These are phyloP conservation scores for Azemiops feae DNA, from an alignment of 2,113 vertebrate species.

Conservation along the genomic window DNA sequence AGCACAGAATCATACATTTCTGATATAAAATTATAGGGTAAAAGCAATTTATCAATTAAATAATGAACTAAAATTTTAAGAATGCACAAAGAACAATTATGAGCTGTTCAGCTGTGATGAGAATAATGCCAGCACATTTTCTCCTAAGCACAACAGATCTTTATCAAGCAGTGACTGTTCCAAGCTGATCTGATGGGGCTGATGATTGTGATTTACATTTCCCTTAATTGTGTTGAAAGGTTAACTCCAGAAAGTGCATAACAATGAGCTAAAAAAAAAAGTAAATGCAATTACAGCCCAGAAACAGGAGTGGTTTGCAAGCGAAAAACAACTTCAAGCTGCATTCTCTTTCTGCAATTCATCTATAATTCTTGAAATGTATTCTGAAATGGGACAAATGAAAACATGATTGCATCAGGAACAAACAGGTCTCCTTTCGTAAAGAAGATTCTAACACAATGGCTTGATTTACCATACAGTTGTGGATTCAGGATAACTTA, in stretches of 20 bases:
- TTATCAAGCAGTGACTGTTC: conserved; percentile 18
- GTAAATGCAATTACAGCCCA: not conserved
- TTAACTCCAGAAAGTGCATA: conserved; percentile 23
- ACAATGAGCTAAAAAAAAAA: conserved; percentile 5
- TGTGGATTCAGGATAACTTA: not conserved
- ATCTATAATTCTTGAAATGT: not conserved
- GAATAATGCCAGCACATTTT: not conserved
- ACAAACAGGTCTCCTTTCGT: not conserved
- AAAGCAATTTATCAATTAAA: conserved; percentile 28
- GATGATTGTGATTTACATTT: conserved; percentile 25
- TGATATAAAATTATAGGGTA: not conserved
- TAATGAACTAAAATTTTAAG: conserved; percentile 14
- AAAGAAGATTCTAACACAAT: not conserved
- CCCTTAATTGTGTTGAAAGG: conserved; percentile 24
- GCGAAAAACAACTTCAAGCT: not conserved
- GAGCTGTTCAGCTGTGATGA: conserved; percentile 12
- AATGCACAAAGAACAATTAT: conserved; percentile 1
- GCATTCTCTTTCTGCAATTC: not conserved
- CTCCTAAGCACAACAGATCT: conserved; percentile 14
- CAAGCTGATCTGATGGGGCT: conserved; percentile 7
- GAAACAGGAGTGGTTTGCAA: not conserved
- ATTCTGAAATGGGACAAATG: not conserved
- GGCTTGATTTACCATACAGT: not conserved
- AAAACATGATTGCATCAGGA: not conserved
- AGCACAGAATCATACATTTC: not conserved